Conservation (phyloP, 2,797 vertebrate species). For the Gymnocypris eckloni region DNA sequence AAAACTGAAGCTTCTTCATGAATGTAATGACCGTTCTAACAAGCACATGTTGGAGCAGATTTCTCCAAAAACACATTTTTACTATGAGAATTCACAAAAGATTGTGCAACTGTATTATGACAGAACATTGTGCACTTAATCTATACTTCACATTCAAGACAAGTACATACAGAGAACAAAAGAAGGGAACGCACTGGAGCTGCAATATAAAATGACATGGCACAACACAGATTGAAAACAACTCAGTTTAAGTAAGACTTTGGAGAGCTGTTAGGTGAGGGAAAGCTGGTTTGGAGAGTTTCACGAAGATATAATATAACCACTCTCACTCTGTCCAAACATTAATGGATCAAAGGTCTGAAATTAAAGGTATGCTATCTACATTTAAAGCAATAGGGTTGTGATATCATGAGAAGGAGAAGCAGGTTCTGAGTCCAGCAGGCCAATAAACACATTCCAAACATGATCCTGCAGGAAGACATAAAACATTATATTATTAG, state of each 20-base stretch:
- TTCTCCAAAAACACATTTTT: not conserved
- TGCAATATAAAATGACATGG: slow-evolving; percentile 64
- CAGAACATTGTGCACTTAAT: slow-evolving; percentile 36
- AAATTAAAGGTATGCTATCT: slow-evolving; percentile 17
- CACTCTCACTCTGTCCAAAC: not conserved
- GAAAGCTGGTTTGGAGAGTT: slow-evolving; percentile 36
- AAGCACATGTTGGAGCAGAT: not conserved
- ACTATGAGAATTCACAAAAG: slow-evolving; percentile 16
- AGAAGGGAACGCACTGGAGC: not conserved
- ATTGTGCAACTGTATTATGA: slow-evolving; percentile 31
- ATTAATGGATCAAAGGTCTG: not conserved
- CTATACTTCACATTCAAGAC: slow-evolving; percentile 43
- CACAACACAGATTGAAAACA: slow-evolving; percentile 61
- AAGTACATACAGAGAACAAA: slow-evolving; percentile 39
- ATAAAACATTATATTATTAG: not conserved
- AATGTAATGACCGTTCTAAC: not conserved
- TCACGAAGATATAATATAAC: slow-evolving; percentile 1
- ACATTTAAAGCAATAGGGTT: slow-evolving; percentile 29
- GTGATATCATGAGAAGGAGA: slow-evolving; percentile 11
- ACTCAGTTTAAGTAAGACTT: slow-evolving; percentile 54
- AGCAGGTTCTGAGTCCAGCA: slow-evolving; percentile 44
- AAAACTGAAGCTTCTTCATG: not conserved
- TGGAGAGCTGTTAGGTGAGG: slow-evolving; percentile 24
- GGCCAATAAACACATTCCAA: slow-evolving; percentile 28
- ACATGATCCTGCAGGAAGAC: slow-evolving; percentile 36